These are phyloP conservation scores for Epizoanthus fatuus DNA, from an alignment of 92 coral and sea anemone genomes.

Conservation along the genomic window DNA sequence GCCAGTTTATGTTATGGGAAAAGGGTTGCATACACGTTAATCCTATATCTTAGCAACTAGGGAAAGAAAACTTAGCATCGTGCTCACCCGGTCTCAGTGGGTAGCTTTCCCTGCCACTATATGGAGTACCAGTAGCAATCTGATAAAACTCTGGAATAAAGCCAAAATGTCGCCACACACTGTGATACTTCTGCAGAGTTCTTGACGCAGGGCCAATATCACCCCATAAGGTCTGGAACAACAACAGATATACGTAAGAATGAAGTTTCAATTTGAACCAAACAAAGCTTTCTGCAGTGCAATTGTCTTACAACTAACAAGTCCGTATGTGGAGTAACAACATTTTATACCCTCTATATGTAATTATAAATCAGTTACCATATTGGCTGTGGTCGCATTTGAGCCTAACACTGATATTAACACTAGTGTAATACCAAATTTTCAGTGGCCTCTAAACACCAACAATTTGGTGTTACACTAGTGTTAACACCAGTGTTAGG, in stretches of 20 bases:
- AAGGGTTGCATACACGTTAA: too few relatives aligned
- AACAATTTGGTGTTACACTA: too few relatives aligned
- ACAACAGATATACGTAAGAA: background rate
- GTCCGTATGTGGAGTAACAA: too few relatives aligned
- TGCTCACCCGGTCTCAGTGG: constrained; percentile 94
- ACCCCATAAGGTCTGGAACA: constrained; percentile 85
- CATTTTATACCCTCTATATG: too few relatives aligned
- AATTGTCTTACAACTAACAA: too few relatives aligned
- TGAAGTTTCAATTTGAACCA: constrained; percentile 26
- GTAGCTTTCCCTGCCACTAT: constrained; percentile 88
- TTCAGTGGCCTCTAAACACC: too few relatives aligned
- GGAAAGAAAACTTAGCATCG: background rate
- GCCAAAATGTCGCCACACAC: constrained; percentile 98
- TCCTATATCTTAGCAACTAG: background rate
- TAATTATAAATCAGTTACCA: too few relatives aligned
- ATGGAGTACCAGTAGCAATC: constrained; percentile 90
- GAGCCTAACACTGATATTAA: too few relatives aligned
- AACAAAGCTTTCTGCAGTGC: background rate
- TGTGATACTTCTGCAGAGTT: constrained; percentile 91
- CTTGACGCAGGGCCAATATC: constrained; percentile 96
- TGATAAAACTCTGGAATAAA: constrained; percentile 98
- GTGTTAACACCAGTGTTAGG: too few relatives aligned
- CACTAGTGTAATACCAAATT: too few relatives aligned
- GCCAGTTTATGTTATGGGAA: too few relatives aligned
- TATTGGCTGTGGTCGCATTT: too few relatives aligned